Base-by-base conservation (phyloP, 2,797 vertebrate species). In the Capromys pilorides region DNA sequence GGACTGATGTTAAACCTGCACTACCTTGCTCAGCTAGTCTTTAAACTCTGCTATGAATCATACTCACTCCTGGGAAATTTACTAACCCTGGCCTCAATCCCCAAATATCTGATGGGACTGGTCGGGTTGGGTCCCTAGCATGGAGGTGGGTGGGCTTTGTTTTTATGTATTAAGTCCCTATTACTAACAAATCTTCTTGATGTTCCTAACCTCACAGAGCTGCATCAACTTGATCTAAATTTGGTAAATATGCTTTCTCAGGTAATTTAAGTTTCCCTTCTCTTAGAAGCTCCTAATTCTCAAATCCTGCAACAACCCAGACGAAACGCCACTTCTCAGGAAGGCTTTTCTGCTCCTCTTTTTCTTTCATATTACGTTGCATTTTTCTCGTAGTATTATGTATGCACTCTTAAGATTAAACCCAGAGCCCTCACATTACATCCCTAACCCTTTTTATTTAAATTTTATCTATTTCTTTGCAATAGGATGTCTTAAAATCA, bases 171-270 rank as follows among this genome's bases (percentile, higher is more conserved):
- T 57, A 62, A 2, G n/a, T 66, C n/a, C 33, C 0, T 67, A 67
- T 62, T 36, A 22, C 57, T 41, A 84, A 69, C 3, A 45, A 16
- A 45, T 45, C 8, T 54, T 91, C 45, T 90, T n/a, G 39, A 54
- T 83, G 45, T 88, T 88, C 67, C 80, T 78, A 80, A 36, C 12
- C 54, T 77, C 24, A 45, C 24, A 14, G 8, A 79, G 57, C 7
- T 39, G 0, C 86, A 64, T 73, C 7, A 62, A 77, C 57, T 80
- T 93, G 49, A 26, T 14, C 41, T 75, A 88, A 82, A 80, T 69
- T 77, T 96, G 57, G n/a, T 45, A 89, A 90, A 61, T 28, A 90
- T 24, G 1, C 22, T 49, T 95, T 94, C 59, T 90, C 28, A 67
- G 31, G 75, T 91, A 77, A 84, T 61, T 61, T 87, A 78, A 71